Conservation (phyloP, 2,113 vertebrate species). For the Ameiurus melas region DNA sequence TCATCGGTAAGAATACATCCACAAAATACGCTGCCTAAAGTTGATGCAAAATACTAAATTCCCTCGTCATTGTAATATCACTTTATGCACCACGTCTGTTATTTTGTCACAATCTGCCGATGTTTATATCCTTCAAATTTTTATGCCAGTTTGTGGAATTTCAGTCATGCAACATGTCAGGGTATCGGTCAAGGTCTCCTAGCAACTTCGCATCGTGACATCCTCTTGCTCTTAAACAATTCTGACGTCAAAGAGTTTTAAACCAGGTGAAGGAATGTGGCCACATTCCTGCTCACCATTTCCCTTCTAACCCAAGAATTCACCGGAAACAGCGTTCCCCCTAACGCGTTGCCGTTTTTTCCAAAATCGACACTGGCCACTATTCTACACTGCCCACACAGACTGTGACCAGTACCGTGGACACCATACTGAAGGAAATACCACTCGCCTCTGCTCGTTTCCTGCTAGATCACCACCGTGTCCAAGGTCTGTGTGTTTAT, state of each 20-base stretch:
- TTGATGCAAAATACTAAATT: not conserved
- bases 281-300: not conserved
- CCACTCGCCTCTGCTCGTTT: conserved; percentile 60
- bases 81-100: not conserved
- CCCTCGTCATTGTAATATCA: not conserved
- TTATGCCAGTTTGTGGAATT: not conserved
- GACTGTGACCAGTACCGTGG: not conserved
- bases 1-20: conserved; percentile 81
- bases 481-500: conserved; percentile 62
- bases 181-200: conserved; percentile 29
- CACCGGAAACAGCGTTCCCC: conserved; percentile 13
- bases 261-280: conserved; percentile 35
- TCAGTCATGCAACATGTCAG: conserved; percentile 3
- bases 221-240: conserved; percentile 28
- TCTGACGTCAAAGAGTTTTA: conserved; percentile 42
- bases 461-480: conserved; percentile 50
- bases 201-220: not conserved
- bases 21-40: not conserved
- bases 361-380: conserved; percentile 35
- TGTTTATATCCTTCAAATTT: not conserved
- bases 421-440: conserved; percentile 64
- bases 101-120: not conserved
- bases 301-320: conserved; percentile 25
- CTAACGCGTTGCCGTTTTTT: not conserved
- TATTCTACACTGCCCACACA: not conserved